Evolutionary conservation across 2,113 vertebrate genomes (phyloP), one percentile per base, ranked within the genome.

Genomic region (Gadus macrocephalus): DNA sequence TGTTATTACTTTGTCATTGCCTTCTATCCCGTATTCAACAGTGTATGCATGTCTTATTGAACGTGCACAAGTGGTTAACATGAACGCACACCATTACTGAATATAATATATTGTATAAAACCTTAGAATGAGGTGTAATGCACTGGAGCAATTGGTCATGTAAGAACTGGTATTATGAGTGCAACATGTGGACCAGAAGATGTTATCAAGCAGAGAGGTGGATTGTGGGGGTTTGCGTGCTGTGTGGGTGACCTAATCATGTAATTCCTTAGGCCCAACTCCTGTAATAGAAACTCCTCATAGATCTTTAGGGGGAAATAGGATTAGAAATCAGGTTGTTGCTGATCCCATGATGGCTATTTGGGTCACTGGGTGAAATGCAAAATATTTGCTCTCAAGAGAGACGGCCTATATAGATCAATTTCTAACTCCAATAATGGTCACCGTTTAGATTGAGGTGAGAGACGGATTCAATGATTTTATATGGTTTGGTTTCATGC

Each of bases 271-370:
- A 17, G 15, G 55, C 53, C 75, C 19, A 78, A 81, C 78, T 67
- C 69, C 55, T 81, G 64, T 89, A 88, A 83, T 88, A 49, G 42
- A 49, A 49, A 49, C 42, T 31, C 42, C 84, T 67, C 67, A 31
- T 72, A 86, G 70, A 85, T 87, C 66, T 79, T 78, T 55, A 79
- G 74, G 62, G 62, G 76, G 42, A 63, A 74, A 38, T 8, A 5
- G 82, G 82, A 89, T 89, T 90, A 86, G 79, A 87, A 89, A 86
- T 83, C 77, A 83, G 83, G 71, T 83, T 83, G 82, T 73, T 78
- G 82, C 73, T 78, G 83, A 89, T 89, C 83, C 90, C 74, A 76
- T 88, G 76, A 82, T 75, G 80, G 72, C 79, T 90, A 82, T 91
- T 86, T 84, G 82, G 90, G 90, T 88, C 83, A 89, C 71, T 77